Conservation (phyloP, 2,888 invertebrate species). For the Epinotia brunnichana region DNA sequence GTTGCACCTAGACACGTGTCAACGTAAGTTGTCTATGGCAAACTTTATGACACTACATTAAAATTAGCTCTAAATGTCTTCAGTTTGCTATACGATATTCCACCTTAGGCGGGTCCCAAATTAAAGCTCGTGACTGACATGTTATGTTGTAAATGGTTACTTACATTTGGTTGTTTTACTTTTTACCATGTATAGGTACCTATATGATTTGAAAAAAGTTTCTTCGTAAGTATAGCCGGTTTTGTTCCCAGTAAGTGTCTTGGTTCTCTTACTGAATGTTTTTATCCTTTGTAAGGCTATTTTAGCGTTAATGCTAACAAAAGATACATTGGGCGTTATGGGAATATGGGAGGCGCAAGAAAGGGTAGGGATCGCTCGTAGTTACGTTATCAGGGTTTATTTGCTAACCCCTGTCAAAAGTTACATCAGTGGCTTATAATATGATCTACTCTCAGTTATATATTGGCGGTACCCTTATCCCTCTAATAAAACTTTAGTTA, state of each 20-base stretch:
- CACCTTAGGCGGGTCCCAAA: too few relatives aligned
- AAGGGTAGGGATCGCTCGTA: constrained; percentile 48
- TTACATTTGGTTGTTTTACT: too few relatives aligned
- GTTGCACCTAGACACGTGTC: too few relatives aligned
- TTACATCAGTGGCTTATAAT: constrained; percentile 27
- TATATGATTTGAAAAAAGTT: background rate
- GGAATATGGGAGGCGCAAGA: constrained; percentile 44
- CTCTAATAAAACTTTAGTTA: background rate
- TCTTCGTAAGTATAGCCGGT: background rate
- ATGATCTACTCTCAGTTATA: constrained; percentile 9
- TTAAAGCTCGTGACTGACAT: too few relatives aligned
- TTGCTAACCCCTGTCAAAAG: constrained; percentile 47
- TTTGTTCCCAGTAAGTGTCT: background rate
- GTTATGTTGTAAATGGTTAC: too few relatives aligned
- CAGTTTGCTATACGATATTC: too few relatives aligned
- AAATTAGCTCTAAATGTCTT: too few relatives aligned
- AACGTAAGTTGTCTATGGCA: too few relatives aligned
- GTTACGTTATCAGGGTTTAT: constrained; percentile 53
- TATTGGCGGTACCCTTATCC: background rate
- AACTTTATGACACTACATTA: too few relatives aligned
- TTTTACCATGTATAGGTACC: too few relatives aligned
- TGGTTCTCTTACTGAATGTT: background rate
- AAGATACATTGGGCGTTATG: constrained; percentile 38
- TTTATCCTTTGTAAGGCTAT: background rate
- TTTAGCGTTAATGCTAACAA: background rate